Evolutionary conservation across 2,113 vertebrate genomes (phyloP).

Genomic region (Riparia riparia): DNA sequence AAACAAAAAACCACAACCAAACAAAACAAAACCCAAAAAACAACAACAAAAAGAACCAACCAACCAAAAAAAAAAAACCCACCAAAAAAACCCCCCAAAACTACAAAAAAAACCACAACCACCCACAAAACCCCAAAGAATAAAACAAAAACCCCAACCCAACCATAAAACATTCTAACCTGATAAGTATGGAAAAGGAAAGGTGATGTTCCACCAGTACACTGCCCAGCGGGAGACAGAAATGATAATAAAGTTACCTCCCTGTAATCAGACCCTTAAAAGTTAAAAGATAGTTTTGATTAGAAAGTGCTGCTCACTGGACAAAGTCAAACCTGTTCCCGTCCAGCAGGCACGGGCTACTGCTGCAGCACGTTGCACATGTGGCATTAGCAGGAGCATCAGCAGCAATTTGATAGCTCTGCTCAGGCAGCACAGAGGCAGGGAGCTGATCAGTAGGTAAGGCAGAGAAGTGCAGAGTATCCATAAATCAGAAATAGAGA

Average conservation of each 20-base stretch:
- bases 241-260: not conserved
- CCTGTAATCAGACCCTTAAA: not conserved
- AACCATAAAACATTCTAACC: not conserved
- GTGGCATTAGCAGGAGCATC: not conserved
- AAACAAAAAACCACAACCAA: not conserved
- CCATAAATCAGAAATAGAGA: conserved; percentile 22
- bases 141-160: not conserved
- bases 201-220: not conserved
- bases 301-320: not conserved
- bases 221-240: not conserved
- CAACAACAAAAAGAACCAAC: too few relatives aligned
- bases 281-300: not conserved
- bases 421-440: not conserved
- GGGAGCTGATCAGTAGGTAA: not conserved
- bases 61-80: too few relatives aligned
- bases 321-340: not conserved
- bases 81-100: not conserved
- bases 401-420: not conserved
- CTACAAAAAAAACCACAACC: too few relatives aligned
- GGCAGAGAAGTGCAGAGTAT: conserved; percentile 10
- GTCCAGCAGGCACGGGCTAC: not conserved
- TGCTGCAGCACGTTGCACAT: not conserved
- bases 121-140: too few relatives aligned
- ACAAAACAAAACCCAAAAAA: not conserved
- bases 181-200: not conserved